Base-by-base conservation (phyloP, 1,140 invertebrate species). In the Drosophila bipectinata region DNA sequence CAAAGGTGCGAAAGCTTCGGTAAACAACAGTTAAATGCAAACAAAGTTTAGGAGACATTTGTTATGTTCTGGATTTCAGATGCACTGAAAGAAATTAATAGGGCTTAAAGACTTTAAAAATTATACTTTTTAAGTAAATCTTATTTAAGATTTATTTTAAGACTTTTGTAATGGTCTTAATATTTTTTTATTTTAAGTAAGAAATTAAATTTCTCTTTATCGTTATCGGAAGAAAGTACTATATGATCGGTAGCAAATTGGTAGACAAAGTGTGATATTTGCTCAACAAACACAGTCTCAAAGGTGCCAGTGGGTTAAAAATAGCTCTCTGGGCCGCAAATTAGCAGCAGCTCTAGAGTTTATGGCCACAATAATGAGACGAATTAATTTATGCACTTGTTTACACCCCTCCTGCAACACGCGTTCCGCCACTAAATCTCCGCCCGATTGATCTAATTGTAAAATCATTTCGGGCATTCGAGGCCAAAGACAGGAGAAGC, bases 361-460 rank as follows among this genome's bases (percentile, higher is more conserved):
- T 80, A 80, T 81, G 61, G 54, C 15, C 49, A 74, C 48, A 57
- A 82, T 77, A 82, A 81, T 68, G 67, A 47, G 49, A 24, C 37
- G 57, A 61, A 87, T 87, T 63, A 81, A 67, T 85, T 87, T 87
- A 85, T 85, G 39, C 57, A 67, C 61, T 84, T 84, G 82, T 87
- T 84, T 81, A 54, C 41, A 32, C 49, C 66, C 57, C 52, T 28
- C 26, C 77, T 55, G 44, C 49, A 44, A 57, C 72, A 67, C 54
- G 60, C 64, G 53, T 28, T 57, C 39, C 21, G 49, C 59, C 51
- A 37, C 45, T 34, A 47, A 41, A 41, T 41, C 37, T 18, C 18
- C 21, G 47, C 56, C 68, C 32, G 52, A 58, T 47, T 59, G 48
- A 59, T 45, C 45, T 10, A 24, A 47, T 47, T 47, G 41, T 37